A percentile compares a stretch with the other conserved stretches of the same genome.
Evolutionary conservation across 2,888 invertebrate genomes (phyloP).

Genomic region (Polylopha cassiicola): DNA sequence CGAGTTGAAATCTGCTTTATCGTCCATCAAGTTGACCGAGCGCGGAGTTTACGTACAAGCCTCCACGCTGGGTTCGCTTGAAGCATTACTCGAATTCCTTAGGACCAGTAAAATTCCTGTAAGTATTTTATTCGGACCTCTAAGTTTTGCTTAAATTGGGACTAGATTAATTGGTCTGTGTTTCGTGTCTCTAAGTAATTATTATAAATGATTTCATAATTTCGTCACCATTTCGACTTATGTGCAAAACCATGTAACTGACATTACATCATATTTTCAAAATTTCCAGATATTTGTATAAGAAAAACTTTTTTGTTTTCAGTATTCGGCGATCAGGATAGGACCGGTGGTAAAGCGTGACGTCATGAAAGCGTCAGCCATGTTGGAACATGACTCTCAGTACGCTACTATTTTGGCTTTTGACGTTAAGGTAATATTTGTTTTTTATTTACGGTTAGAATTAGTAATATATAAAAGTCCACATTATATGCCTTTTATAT

Average conservation of each 20-base stretch:
- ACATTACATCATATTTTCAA: no score
- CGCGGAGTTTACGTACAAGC: conserved; percentile 99
- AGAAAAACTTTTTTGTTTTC: conserved; percentile 42
- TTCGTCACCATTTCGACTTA: no score
- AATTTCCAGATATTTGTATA: conserved; percentile 5
- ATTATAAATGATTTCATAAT: no score
- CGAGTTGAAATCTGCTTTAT: conserved; percentile 92
- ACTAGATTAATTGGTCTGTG: no score
- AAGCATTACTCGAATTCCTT: conserved; percentile 96
- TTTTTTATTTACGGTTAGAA: not conserved
- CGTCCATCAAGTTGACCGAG: conserved; percentile 92
- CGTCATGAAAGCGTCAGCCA: conserved; percentile 99
- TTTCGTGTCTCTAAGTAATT: no score
- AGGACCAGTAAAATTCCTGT: conserved; percentile 95
- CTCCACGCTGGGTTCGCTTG: conserved; percentile 98
- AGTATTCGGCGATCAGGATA: conserved; percentile 98
- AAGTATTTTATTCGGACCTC: not conserved
- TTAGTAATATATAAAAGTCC: not conserved
- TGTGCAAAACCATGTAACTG: no score
- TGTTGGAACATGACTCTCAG: conserved; percentile 98
- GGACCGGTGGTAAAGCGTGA: conserved; percentile 99
- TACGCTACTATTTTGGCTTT: conserved; percentile 99
- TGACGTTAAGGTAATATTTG: conserved; percentile 89
- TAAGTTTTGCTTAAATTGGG: no score
- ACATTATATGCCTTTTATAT: not conserved